Conservation (phyloP, 2,113 vertebrate genomes). For the Carettochelys insculpta region DNA sequence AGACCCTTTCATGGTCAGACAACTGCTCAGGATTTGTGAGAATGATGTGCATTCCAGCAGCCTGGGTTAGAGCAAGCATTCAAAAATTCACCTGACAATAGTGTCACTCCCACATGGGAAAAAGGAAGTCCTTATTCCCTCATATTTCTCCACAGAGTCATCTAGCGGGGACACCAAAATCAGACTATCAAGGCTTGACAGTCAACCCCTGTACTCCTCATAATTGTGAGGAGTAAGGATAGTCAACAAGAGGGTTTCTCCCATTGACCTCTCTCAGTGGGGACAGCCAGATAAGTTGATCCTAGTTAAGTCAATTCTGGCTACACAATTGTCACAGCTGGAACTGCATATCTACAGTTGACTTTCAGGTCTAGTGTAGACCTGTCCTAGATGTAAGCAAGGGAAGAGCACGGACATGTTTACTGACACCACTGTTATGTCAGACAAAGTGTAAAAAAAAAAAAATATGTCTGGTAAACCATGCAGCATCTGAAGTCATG, state of each 20-base stretch:
- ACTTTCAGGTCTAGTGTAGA: no score
- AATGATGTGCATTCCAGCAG: not conserved
- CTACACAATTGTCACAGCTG: no score
- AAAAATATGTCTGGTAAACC: not conserved
- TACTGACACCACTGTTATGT: not conserved
- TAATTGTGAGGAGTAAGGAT: no score
- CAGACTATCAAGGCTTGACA: no score
- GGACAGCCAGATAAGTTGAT: no score
- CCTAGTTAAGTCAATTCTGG: no score
- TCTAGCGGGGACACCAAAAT: no score
- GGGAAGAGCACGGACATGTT: not conserved
- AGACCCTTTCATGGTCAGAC: not conserved
- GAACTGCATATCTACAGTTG: no score
- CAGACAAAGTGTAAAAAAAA: not conserved
- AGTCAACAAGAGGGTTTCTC: no score
- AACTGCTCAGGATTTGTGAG: not conserved
- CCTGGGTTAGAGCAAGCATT: not conserved
- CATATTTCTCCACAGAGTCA: not conserved
- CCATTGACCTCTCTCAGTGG: no score
- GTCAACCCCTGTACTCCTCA: no score
- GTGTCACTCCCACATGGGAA: not conserved
- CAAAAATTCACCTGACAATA: not conserved
- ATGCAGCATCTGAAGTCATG: not conserved
- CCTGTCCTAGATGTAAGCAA: not conserved
- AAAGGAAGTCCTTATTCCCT: not conserved